These are phyloP conservation scores for Apostichopus japonicus DNA, from an alignment of 35 echinoderm and acorn worm species.

Conservation along the genomic window DNA sequence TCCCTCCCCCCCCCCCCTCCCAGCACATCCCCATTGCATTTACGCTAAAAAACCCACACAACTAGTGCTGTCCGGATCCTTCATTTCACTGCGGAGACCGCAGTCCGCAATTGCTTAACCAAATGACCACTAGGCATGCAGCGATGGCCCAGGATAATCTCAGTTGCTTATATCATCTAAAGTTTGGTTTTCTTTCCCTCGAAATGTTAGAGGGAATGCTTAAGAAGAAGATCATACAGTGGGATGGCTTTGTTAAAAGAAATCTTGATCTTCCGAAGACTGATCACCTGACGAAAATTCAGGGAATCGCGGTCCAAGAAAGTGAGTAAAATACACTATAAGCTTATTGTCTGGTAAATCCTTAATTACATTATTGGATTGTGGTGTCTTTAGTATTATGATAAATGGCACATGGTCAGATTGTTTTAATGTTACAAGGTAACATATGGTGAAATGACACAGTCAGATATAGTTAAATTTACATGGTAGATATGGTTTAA, in stretches of 20 bases:
- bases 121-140: too few species aligned
- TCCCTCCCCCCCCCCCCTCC: too few species aligned
- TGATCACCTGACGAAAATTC: slow-evolving; percentile 15
- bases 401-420: not conserved
- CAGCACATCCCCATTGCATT: too few species aligned
- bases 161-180: too few species aligned
- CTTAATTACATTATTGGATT: not conserved
- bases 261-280: slow-evolving; percentile 14
- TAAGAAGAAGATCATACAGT: not conserved
- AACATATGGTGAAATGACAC: not conserved
- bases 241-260: slow-evolving; percentile 10
- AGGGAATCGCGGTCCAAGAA: slow-evolving; percentile 6
- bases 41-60: too few species aligned
- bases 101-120: too few species aligned
- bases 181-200: not conserved
- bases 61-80: too few species aligned
- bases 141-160: too few species aligned
- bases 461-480: not conserved
- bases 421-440: not conserved
- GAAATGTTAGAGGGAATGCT: not conserved
- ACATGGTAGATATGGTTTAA: too few species aligned
- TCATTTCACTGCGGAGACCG: too few species aligned
- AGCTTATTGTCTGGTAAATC: not conserved
- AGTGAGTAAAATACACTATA: not conserved
- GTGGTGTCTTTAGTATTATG: not conserved